phyloP scores from a whole-genome alignment of 2,113 vertebrate genomes.

The Pseudorhombus dupliciocellatus region DNA sequence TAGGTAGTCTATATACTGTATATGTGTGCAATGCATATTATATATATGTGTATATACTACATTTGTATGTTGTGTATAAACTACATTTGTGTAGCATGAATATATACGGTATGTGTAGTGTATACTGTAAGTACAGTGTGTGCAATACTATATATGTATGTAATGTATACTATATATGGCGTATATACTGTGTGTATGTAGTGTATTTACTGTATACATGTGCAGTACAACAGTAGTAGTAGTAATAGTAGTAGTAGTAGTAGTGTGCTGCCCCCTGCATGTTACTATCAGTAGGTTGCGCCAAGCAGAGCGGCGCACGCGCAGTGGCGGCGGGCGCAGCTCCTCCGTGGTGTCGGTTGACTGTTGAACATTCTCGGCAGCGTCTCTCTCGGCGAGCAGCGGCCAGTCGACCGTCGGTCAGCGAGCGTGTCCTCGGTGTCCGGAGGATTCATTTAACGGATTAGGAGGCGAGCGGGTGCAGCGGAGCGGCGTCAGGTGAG shows the following conservation, averaged over 20 bases:
- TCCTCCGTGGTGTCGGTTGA: conserved; percentile 82
- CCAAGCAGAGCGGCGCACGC: conserved; percentile 69
- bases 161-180: no score
- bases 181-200: no score
- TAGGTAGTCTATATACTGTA: no score
- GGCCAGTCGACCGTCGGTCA: conserved; percentile 41
- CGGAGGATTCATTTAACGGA: conserved; percentile 58
- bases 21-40: no score
- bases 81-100: no score
- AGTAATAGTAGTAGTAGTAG: conserved; percentile 4
- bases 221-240: neutral
- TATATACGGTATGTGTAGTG: no score
- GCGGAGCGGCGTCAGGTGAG: conserved; percentile 51
- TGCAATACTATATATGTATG: no score
- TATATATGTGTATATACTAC: no score
- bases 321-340: conserved; percentile 70
- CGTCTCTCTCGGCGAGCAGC: conserved; percentile 62
- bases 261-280: conserved; percentile 38
- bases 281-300: conserved; percentile 67
- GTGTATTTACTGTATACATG: neutral
- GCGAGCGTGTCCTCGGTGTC: conserved; percentile 51
- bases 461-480: conserved; percentile 45
- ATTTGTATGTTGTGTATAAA: no score
- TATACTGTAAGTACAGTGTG: no score
- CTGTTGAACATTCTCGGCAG: conserved; percentile 78